Evolutionary conservation across 2,888 invertebrate species (phyloP), one percentile per base, ranked within the genome.

Genomic region (Brachyptera risi): DNA sequence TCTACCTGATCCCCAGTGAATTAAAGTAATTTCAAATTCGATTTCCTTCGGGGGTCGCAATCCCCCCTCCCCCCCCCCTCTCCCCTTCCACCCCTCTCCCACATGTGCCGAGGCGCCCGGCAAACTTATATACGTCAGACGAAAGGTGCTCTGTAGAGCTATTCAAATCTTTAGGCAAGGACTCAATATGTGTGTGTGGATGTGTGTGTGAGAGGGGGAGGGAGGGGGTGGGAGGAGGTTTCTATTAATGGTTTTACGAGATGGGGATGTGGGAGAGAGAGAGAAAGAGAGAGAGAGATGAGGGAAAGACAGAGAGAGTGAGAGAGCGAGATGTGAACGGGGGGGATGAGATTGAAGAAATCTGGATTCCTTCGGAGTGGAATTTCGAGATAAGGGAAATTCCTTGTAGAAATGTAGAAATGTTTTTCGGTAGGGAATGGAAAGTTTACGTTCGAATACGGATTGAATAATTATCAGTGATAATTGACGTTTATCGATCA

Each of bases 21-120:
- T 63, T 63, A 63, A 63, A 63, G 63, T 61, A 63, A 63, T 64
- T 64, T 61, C 61, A 64, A 64, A 54, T 54, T 54, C 54, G 54
- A 54, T 54, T 54, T 54, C 54, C 54, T 54, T 13, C 54, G 31
- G 54, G 54, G 54, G 54, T 54, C 54, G 54, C 47, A 40, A 40
- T n/a, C 3, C 54, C 54, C 50, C 50, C 26, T 27, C 24, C 50
- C 50, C 26, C 26, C 26, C 3, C 24, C 27, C 50, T 17, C 50
- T 27, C 26, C 37, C 54, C 19, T 37, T 21, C 35, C n/a, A 35
- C 4, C 37, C 35, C 54, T 2, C 19, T 17, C 21, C 1, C 23
- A 21, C n/a, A 50, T 50, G n/a, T 2, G 54, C 35, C 27, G 47
- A 47, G 7, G 51, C 27, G 51, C 35, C 61, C 56, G 54, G 56